Conservation (phyloP, 2,888 invertebrate species). For the Tetramorium bicarinatum region DNA sequence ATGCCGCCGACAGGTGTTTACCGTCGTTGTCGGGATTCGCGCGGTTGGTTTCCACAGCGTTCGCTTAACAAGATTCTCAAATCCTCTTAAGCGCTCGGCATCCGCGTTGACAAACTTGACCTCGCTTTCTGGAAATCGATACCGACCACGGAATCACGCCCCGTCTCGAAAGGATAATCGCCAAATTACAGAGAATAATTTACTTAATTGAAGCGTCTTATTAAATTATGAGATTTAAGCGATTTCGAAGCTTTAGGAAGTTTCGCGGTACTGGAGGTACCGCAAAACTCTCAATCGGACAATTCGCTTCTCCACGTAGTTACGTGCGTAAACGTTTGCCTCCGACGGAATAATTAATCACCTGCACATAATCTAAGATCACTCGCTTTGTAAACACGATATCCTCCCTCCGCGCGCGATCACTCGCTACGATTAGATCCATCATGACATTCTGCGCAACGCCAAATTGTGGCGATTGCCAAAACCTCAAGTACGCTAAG, state of each 20-base stretch:
- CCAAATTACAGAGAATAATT: background rate
- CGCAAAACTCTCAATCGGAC: constrained; percentile 20
- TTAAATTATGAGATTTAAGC: background rate
- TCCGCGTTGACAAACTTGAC: constrained; percentile 77
- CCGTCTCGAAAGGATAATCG: background rate
- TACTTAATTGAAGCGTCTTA: background rate
- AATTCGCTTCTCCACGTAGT: constrained; percentile 57
- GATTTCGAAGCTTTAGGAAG: background rate
- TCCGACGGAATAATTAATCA: constrained; percentile 72
- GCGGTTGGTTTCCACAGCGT: constrained; percentile 82
- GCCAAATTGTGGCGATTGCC: constrained; percentile 25
- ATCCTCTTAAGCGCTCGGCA: constrained; percentile 81
- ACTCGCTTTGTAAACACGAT: constrained; percentile 70
- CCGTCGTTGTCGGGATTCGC: constrained; percentile 82
- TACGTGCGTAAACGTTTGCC: constrained; percentile 53
- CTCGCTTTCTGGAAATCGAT: constrained; percentile 73
- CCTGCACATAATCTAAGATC: constrained; percentile 70
- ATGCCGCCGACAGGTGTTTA: constrained; percentile 51
- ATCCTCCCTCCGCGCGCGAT: constrained; percentile 62
- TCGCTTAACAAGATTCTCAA: constrained; percentile 84
- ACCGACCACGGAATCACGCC: constrained; percentile 32
- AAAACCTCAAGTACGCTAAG: constrained; percentile 2
- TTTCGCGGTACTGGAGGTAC: too few relatives aligned
- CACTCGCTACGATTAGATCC: constrained; percentile 61
- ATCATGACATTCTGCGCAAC: constrained; percentile 10